Percentiles rank a stretch among this genome's conserved stretches.
Conservation (phyloP, 2,797 vertebrate species). For the Kryptolebias ocellatus region DNA sequence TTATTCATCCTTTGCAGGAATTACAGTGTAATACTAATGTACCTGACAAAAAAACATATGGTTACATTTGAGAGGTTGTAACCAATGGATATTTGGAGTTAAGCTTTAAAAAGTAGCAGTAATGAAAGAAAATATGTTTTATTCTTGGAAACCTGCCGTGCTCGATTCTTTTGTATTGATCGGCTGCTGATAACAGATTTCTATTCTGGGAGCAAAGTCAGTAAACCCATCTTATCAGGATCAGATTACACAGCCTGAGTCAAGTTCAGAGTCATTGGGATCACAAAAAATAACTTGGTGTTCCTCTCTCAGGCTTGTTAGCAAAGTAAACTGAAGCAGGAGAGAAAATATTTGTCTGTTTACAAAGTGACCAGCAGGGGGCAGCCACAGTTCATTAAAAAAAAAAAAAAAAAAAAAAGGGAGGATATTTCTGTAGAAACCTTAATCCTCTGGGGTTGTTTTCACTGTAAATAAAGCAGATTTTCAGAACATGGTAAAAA, state of each 20-base stretch:
- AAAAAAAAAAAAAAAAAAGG: neutral
- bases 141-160: slow-evolving; percentile 24
- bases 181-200: slow-evolving; percentile 49
- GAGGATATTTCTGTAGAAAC: neutral
- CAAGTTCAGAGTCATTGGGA: slow-evolving; percentile 54
- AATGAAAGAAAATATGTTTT: neutral
- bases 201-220: slow-evolving; percentile 56
- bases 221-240: slow-evolving; percentile 63
- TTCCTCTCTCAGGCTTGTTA: neutral
- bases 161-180: slow-evolving; percentile 46
- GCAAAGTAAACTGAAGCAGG: slow-evolving; percentile 36
- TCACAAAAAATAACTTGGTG: slow-evolving; percentile 60
- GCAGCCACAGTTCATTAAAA: slow-evolving; percentile 9
- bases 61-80: neutral
- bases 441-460: too few relatives aligned
- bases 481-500: neutral
- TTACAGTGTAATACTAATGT: neutral
- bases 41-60: too few relatives aligned
- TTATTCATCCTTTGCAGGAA: too few relatives aligned
- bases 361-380: slow-evolving; percentile 50
- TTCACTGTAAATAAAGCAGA: too few relatives aligned
- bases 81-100: neutral
- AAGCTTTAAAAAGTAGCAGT: neutral
- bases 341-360: neutral
- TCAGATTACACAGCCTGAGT: slow-evolving; percentile 49